These are phyloP conservation scores for Whitmania pigra DNA, from an alignment of 1,140 invertebrate species.

Conservation along the genomic window DNA sequence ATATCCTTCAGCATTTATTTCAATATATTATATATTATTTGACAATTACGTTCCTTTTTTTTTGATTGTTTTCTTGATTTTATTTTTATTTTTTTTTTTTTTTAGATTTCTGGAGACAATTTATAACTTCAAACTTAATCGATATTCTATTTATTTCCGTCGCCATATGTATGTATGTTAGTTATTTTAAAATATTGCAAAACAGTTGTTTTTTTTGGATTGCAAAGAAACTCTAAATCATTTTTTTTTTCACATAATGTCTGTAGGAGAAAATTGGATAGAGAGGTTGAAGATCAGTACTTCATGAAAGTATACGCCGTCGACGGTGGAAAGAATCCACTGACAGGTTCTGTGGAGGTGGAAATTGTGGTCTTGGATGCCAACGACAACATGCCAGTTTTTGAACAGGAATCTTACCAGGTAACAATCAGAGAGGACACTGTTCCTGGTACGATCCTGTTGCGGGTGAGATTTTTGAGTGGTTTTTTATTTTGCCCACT, in stretches of 20 bases:
- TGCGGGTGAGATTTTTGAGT: constrained; percentile 47
- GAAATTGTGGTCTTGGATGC: constrained; percentile 28
- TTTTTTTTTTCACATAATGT: not conserved
- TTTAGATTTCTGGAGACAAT: too few relatives aligned
- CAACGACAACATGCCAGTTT: constrained; percentile 40
- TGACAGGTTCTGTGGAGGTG: constrained; percentile 17
- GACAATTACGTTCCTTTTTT: too few relatives aligned
- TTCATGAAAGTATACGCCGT: constrained; percentile 17
- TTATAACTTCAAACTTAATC: not conserved
- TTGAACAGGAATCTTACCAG: constrained; percentile 43
- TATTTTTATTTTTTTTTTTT: too few relatives aligned
- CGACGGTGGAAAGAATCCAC: constrained; percentile 16
- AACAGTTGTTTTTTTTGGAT: not conserved
- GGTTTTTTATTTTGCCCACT: not conserved
- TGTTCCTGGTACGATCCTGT: constrained; percentile 64
- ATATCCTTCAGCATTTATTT: too few relatives aligned
- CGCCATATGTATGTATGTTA: too few relatives aligned
- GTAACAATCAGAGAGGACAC: constrained; percentile 72
- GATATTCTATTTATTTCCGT: constrained; percentile 7
- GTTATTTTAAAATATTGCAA: too few relatives aligned
- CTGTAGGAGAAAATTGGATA: constrained; percentile 9
- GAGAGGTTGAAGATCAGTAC: constrained; percentile 18
- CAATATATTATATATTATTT: too few relatives aligned
- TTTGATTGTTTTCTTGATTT: too few relatives aligned
- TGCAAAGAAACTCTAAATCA: not conserved